Conservation (phyloP, 2,113 vertebrate genomes). For the Panthera uncia region DNA sequence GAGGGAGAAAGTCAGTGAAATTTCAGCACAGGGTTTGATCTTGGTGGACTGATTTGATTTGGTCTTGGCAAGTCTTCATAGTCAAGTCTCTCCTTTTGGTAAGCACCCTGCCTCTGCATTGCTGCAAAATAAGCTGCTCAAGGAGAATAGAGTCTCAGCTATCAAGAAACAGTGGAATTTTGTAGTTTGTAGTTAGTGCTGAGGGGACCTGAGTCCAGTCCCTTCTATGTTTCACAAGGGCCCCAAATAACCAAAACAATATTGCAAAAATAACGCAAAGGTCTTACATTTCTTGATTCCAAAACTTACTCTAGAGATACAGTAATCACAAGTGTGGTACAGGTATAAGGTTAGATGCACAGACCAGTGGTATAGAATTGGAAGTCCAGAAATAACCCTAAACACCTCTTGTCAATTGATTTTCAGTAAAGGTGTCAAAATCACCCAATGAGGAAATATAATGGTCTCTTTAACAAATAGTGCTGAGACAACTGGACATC, state of each 20-base stretch:
- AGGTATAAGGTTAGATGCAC: background rate
- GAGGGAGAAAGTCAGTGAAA: background rate
- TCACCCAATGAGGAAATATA: background rate
- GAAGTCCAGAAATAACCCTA: background rate
- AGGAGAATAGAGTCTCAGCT: background rate
- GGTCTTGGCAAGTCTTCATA: background rate
- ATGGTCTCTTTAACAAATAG: background rate
- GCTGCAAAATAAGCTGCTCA: background rate
- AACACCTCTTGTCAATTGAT: background rate
- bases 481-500: background rate
- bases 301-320: background rate
- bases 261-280: background rate
- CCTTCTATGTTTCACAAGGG: background rate
- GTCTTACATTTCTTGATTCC: background rate
- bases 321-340: background rate
- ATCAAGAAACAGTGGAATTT: background rate
- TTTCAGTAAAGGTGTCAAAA: background rate
- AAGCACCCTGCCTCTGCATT: background rate
- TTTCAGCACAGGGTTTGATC: background rate
- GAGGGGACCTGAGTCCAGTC: background rate
- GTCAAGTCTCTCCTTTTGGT: background rate
- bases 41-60: background rate
- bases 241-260: background rate
- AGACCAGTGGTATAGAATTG: background rate
- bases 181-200: background rate